Conservation (phyloP, 2,888 invertebrate species). For the Platycheirus albimanus region DNA sequence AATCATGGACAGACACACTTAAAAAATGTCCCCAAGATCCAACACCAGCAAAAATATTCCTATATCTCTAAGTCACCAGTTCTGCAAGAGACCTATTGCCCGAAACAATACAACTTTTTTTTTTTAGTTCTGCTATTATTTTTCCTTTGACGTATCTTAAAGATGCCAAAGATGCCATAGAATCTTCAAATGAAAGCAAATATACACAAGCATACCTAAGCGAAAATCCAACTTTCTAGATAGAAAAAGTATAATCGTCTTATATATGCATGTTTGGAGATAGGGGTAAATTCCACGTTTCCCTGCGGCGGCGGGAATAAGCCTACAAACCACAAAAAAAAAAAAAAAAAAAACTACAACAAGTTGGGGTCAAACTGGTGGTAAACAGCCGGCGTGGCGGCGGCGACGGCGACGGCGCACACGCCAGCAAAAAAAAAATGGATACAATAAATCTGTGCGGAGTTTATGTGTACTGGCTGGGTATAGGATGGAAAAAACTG, state of each 20-base stretch:
- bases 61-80: too few species aligned
- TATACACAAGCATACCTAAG: too few species aligned
- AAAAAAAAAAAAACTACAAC: not conserved
- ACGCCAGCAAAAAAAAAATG: not conserved
- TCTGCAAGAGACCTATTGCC: not conserved
- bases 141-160: conserved; percentile 14
- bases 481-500: conserved; percentile 10
- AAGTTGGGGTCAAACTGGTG: conserved; percentile 56
- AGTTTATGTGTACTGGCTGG: not conserved
- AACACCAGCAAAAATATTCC: too few species aligned
- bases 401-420: conserved; percentile 1
- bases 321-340: conserved; percentile 18
- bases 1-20: too few species aligned
- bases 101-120: not conserved
- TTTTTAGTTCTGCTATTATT: not conserved
- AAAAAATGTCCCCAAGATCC: too few species aligned
- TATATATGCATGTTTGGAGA: conserved; percentile 45
- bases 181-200: conserved; percentile 63
- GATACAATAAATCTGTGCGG: conserved; percentile 1
- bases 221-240: conserved; percentile 64
- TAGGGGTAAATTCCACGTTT: conserved; percentile 34
- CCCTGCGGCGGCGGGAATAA: conserved; percentile 25
- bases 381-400: conserved; percentile 14
- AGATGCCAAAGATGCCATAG: conserved; percentile 45
- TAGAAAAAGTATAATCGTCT: conserved; percentile 46